Base-by-base conservation (phyloP, 2,888 invertebrate species). In the Drosophila paracracens region DNA sequence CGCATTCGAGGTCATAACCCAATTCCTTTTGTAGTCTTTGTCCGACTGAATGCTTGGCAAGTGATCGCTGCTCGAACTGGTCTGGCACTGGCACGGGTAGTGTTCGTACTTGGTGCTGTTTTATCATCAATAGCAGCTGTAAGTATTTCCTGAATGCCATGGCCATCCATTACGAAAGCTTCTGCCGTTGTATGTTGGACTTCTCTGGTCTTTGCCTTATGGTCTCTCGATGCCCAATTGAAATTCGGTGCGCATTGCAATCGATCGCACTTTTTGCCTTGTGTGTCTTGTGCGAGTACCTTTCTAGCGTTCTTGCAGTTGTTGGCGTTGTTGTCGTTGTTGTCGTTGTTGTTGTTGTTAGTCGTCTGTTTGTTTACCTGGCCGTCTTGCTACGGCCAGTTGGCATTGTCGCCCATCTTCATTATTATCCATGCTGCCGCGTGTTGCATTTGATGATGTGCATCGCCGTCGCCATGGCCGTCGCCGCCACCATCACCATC, bases 1-100 rank as follows among this genome's bases (percentile, higher is more conserved):
- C 91, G 91, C 90, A 89, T 91, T 91, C 76, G 91, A 91, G 91
- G 91, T 91, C 91, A 83, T 90, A 91, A 91, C 91, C 91, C 89
- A 91, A 83, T 91, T 91, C 88, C 91, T 88, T 84, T 38, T 68
- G 61, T 63, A 62, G 74, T 40, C 68, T 68, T 64, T 68, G 62
- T 58, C 59, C 75, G 60, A 70, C 74, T 74, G 74, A 61, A 57
- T 48, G 57, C 43, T 36, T 46, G 56, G 56, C 67, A 60, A 36
- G 31, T 46, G 61, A 62, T 62, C 27, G 50, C 40, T 54, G 48
- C 27, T 38, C 43, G 40, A 72, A 62, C 70, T 62, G 62, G 52
- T 59, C 54, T 50, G 35, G 54, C 33, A 62, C 52, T 53, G 29
- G 50, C 58, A 48, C 31, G 31, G 35, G 40, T 58, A 52, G 61